Evolutionary conservation across 1,140 invertebrate genomes (phyloP), one percentile per base, ranked within the genome.

Genomic region (Bursaphelenchus mucronatus): DNA sequence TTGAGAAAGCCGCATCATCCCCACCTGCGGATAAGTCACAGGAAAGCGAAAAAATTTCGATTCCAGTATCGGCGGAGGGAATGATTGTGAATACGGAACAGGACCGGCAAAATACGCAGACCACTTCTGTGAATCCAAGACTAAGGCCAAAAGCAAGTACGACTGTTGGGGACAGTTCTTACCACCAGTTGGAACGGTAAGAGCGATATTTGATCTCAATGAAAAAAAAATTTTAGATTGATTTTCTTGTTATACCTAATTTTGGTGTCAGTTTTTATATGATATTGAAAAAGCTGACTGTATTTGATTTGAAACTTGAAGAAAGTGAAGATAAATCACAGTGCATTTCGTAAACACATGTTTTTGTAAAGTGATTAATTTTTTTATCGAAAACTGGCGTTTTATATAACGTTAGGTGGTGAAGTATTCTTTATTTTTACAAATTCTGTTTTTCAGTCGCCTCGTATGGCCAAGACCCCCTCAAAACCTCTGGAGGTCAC

Each of bases 121-220:
- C 79, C 21, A 79, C 77, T 5, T 79, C 79, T 9, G 79, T 79
- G 9, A 81, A 81, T 66, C 77, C 77, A 10, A 76, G 77, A 13
- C 70, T 79, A 21, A 64, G 77, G 45, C 77, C 77, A 11, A 79
- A 79, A 59, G 64, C 77, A n/a, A 49, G 50, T 8, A 56, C 61
- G 11, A 73, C 46, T 49, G 69, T 75, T 52, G 49, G 67, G 45
- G 63, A 39, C 51, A 75, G 5, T 61, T 67, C 5, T 53, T 55
- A 11, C 63, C 71, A 58, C 47, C 55, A 3, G 54, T 73, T 39
- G 43, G 57, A 15, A 39, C 72, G 8, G 17, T 51, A 39, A 66
- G 49, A 10, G 17, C 43, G 30, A 39, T 39, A 43, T 53, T 44
- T 39, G 45, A 63, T 43, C 8, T 19, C 30, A 56, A 49, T n/a